Evolutionary conservation across 2,797 vertebrate species (phyloP).

Genomic region (Poeciliopsis paucimaculata): DNA sequence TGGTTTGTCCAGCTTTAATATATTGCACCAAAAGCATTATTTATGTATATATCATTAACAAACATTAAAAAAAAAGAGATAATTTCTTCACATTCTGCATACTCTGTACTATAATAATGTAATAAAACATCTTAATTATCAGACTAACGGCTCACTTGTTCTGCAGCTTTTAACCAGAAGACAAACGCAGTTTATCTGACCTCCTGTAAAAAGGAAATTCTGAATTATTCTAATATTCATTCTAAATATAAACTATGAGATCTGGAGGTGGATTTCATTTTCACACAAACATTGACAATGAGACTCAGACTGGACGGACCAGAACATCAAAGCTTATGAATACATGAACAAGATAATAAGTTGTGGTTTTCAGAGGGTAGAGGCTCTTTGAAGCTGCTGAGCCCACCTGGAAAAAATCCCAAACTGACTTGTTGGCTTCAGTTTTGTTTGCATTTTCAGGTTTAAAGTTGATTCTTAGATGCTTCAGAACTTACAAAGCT

Average conservation of each 20-base stretch:
- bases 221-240: not conserved
- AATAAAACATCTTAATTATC: not conserved
- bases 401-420: not conserved
- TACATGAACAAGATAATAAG: not conserved
- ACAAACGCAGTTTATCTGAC: not conserved
- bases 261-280: not conserved
- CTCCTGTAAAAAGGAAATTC: not conserved
- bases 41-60: not conserved
- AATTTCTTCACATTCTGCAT: not conserved
- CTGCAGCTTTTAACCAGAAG: not conserved
- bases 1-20: not conserved
- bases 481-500: not conserved
- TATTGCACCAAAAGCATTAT: not conserved
- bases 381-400: not conserved
- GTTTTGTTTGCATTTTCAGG: not conserved
- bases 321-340: not conserved
- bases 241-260: not conserved
- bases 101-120: not conserved
- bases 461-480: not conserved
- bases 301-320: not conserved
- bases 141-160: not conserved
- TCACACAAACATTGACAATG: not conserved
- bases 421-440: not conserved
- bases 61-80: not conserved
- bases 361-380: not conserved